Percentiles rank a stretch among this genome's conserved stretches.
Conservation (phyloP, 2,797 vertebrate genomes). For the Philypnodon macrostomus region DNA sequence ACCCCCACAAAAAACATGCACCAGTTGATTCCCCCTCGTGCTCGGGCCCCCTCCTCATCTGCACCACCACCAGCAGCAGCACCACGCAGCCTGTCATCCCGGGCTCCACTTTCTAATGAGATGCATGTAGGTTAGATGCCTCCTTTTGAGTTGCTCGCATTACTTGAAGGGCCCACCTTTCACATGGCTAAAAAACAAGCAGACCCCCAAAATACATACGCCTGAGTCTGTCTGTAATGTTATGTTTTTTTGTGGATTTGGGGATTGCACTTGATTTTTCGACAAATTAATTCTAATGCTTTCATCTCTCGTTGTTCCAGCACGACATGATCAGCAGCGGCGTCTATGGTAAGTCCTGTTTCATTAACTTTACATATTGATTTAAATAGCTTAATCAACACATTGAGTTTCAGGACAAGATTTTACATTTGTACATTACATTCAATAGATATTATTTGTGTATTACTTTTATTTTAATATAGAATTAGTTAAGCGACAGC, state of each 20-base stretch:
- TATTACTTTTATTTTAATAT: too few species aligned
- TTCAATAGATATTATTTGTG: background rate
- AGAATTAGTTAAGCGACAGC: too few species aligned
- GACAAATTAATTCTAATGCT: conserved; percentile 83
- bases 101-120: conserved; percentile 92
- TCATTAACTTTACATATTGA: conserved; percentile 65
- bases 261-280: conserved; percentile 79
- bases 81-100: conserved; percentile 74
- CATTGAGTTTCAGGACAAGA: background rate
- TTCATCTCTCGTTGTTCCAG: conserved; percentile 75
- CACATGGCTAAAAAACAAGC: conserved; percentile 83
- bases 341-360: conserved; percentile 93
- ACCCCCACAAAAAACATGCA: conserved; percentile 39
- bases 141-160: conserved; percentile 46
- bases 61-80: conserved; percentile 8
- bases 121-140: conserved; percentile 93
- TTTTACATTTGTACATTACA: conserved; percentile 4
- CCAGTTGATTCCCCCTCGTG: conserved; percentile 55
- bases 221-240: conserved; percentile 83
- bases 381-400: conserved; percentile 2
- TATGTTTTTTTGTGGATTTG: conserved; percentile 71
- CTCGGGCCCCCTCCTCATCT: conserved; percentile 7
- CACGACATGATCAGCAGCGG: conserved; percentile 99
- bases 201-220: conserved; percentile 56
- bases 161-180: conserved; percentile 85